phyloP scores from a whole-genome alignment of 2,113 vertebrate genomes.

The Proteles cristata region DNA sequence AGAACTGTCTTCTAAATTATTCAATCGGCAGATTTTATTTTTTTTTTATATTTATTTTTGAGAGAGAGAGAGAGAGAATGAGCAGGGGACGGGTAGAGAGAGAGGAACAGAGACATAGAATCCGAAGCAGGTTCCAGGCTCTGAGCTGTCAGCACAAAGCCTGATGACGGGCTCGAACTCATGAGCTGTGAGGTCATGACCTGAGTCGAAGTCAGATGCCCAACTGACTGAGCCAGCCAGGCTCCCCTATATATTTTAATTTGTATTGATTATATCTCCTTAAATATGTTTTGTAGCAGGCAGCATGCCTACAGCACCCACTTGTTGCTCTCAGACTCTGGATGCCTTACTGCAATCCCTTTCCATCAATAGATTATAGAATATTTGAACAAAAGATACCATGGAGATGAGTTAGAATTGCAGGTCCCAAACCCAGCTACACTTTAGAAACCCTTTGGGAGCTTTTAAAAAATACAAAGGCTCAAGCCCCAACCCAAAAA shows the following conservation, averaged over 20 bases:
- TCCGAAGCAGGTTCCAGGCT: too few species aligned
- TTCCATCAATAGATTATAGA: constrained; percentile 51
- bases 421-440: neutral
- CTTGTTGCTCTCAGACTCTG: constrained; percentile 40
- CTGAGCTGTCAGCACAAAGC: too few species aligned
- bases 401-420: constrained; percentile 40
- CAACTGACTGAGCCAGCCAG: too few species aligned
- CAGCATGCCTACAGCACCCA: neutral
- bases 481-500: neutral
- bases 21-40: neutral
- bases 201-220: too few species aligned
- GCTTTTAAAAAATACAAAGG: constrained; percentile 1
- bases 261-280: neutral
- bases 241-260: neutral
- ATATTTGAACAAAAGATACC: constrained; percentile 34
- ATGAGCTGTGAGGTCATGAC: too few species aligned
- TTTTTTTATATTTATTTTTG: neutral
- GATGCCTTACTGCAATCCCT: constrained; percentile 2
- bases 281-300: neutral
- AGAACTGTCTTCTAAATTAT: neutral
- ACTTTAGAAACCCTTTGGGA: constrained; percentile 18
- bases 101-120: too few species aligned
- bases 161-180: too few species aligned
- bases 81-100: too few species aligned
- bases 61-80: too few species aligned